phyloP scores from a whole-genome alignment of 2,797 vertebrate genomes.

The Brachymystax lenok region DNA sequence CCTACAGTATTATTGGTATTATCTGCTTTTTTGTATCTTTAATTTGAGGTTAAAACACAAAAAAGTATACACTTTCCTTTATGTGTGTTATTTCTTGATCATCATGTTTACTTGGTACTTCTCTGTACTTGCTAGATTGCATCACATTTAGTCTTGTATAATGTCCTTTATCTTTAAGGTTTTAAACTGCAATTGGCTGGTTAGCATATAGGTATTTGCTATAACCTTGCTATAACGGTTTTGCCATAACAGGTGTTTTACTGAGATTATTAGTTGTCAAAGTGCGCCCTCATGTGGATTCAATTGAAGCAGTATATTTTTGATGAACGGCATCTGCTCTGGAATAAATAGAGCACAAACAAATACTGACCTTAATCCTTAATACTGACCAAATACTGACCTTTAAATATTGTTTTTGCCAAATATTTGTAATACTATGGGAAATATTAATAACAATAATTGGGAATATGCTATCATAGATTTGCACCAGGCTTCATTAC shows the following conservation, averaged over 20 bases:
- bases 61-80: not conserved
- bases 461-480: not conserved
- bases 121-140: not conserved
- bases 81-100: not conserved
- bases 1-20: slow-evolving; percentile 28
- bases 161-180: not conserved
- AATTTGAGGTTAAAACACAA: not conserved
- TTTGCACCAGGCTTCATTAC: not conserved
- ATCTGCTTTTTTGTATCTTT: not conserved
- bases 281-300: slow-evolving; percentile 65
- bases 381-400: too few relatives aligned
- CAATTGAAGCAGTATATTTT: not conserved
- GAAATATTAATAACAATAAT: not conserved
- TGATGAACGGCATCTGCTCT: not conserved
- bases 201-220: not conserved
- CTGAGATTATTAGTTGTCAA: slow-evolving; percentile 34
- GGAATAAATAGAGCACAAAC: not conserved
- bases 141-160: not conserved
- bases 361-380: slow-evolving; percentile 13
- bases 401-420: not conserved
- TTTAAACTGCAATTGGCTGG: not conserved
- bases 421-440: not conserved
- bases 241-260: not conserved
- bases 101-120: not conserved
- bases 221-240: not conserved